Evolutionary conservation across 2,797 vertebrate genomes (phyloP).

Genomic region (Echiichthys vipera): DNA sequence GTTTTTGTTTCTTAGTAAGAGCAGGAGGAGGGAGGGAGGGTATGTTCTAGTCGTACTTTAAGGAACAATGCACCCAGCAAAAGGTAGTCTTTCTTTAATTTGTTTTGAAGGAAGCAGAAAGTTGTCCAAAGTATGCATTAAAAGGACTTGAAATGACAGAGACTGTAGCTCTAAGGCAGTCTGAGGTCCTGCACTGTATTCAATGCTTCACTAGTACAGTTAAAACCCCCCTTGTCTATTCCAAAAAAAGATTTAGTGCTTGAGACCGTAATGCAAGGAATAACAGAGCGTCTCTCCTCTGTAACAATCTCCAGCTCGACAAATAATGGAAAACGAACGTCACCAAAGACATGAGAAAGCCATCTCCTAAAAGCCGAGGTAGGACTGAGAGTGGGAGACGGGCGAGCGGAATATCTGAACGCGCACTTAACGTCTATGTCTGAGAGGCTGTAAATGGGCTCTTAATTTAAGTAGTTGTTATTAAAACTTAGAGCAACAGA

Average conservation of each 20-base stretch:
- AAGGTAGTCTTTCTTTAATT: not conserved
- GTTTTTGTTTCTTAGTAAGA: slow-evolving; percentile 30
- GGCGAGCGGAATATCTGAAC: slow-evolving; percentile 42
- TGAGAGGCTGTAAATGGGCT: slow-evolving; percentile 63
- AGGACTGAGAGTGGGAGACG: slow-evolving; percentile 30
- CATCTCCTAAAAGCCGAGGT: slow-evolving; percentile 69
- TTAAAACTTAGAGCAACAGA: slow-evolving; percentile 62
- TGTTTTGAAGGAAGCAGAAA: slow-evolving; percentile 24
- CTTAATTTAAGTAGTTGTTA: slow-evolving; percentile 71
- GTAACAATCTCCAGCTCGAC: slow-evolving; percentile 35
- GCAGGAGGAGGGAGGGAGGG: not conserved
- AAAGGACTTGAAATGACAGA: slow-evolving; percentile 17
- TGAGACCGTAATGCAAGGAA: slow-evolving; percentile 30
- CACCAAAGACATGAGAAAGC: slow-evolving; percentile 69
- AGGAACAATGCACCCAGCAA: slow-evolving; percentile 2
- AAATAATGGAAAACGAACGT: slow-evolving; percentile 71
- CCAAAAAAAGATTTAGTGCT: slow-evolving; percentile 26
- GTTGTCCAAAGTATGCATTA: not conserved
- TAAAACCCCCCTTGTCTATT: slow-evolving; percentile 49
- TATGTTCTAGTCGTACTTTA: slow-evolving; percentile 33
- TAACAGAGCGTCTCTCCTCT: slow-evolving; percentile 12
- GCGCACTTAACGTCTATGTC: slow-evolving; percentile 63
- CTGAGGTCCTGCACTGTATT: not conserved
- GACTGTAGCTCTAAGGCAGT: not conserved
- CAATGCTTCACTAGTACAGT: not conserved